phyloP scores from a whole-genome alignment of 2,888 invertebrate genomes.

The Hylaea fasciaria region DNA sequence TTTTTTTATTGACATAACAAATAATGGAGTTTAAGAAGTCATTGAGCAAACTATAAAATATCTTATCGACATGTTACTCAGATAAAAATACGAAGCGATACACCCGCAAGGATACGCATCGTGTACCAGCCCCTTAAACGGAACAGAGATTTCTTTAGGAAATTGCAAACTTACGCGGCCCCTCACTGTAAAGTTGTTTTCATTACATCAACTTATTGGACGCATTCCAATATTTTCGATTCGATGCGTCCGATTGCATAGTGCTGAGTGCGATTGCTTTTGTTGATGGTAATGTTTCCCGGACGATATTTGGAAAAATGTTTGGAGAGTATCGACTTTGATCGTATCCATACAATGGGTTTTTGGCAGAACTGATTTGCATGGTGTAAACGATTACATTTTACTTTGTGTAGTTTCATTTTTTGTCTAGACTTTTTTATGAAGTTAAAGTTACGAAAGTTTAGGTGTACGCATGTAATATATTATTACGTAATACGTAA shows the following conservation, averaged over 20 bases:
- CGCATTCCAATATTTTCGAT: constrained; percentile 78
- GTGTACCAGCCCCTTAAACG: constrained; percentile 58
- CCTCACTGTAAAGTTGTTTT: constrained; percentile 75
- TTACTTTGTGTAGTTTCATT: too few species aligned
- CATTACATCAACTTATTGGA: constrained; percentile 82
- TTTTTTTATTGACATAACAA: too few species aligned
- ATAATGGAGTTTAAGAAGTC: too few species aligned
- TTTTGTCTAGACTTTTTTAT: too few species aligned
- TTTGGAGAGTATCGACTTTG: constrained; percentile 16
- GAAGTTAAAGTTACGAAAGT: too few species aligned
- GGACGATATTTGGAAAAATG: constrained; percentile 42
- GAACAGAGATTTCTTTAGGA: constrained; percentile 76
- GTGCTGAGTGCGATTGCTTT: constrained; percentile 63
- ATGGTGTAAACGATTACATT: too few species aligned
- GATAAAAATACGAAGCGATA: too few species aligned
- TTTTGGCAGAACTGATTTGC: too few species aligned
- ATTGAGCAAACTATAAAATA: too few species aligned
- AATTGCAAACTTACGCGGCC: constrained; percentile 72
- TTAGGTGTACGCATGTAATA: too few species aligned
- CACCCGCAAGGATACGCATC: background rate
- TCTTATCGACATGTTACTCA: too few species aligned
- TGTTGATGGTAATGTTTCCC: constrained; percentile 62
- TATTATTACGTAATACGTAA: too few species aligned
- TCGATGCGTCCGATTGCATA: constrained; percentile 73
- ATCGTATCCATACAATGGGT: background rate